phyloP scores from a whole-genome alignment of 1,140 invertebrate genomes.

The Dendrolimus punctatus region DNA sequence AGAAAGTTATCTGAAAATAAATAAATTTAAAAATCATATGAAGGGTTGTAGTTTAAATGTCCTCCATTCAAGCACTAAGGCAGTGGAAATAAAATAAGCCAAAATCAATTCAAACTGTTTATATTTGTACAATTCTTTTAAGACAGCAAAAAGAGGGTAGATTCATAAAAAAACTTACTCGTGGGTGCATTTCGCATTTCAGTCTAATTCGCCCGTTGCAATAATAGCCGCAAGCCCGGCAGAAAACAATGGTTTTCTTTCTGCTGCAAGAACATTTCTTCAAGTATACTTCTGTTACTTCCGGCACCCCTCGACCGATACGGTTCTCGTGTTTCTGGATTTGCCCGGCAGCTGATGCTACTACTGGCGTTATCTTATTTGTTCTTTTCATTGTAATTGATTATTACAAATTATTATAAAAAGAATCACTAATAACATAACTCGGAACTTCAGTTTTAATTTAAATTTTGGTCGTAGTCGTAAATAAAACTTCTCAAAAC shows the following conservation, averaged over 20 bases:
- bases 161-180: slow-evolving; percentile 31
- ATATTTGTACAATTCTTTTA: too few relatives aligned
- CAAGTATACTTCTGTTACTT: slow-evolving; percentile 31
- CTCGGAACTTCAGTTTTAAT: too few relatives aligned
- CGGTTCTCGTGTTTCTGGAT: slow-evolving; percentile 27
- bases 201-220: slow-evolving; percentile 51
- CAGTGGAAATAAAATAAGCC: too few relatives aligned
- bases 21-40: not conserved
- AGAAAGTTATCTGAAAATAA: slow-evolving; percentile 47
- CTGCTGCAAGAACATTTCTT: slow-evolving; percentile 50
- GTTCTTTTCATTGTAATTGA: not conserved
- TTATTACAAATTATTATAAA: too few relatives aligned
- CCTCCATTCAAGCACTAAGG: too few relatives aligned
- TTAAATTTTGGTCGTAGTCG: too few relatives aligned
- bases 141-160: not conserved
- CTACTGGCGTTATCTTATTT: slow-evolving; percentile 35
- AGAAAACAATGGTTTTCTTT: slow-evolving; percentile 55
- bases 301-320: slow-evolving; percentile 46
- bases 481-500: too few relatives aligned
- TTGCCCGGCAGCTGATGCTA: slow-evolving; percentile 45
- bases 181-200: slow-evolving; percentile 44
- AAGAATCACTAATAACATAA: too few relatives aligned
- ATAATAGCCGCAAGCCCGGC: slow-evolving; percentile 55
- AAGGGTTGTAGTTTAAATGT: too few relatives aligned
- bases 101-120: too few relatives aligned